Conservation (phyloP, 2,113 vertebrate species). For the Aegithalos caudatus region DNA sequence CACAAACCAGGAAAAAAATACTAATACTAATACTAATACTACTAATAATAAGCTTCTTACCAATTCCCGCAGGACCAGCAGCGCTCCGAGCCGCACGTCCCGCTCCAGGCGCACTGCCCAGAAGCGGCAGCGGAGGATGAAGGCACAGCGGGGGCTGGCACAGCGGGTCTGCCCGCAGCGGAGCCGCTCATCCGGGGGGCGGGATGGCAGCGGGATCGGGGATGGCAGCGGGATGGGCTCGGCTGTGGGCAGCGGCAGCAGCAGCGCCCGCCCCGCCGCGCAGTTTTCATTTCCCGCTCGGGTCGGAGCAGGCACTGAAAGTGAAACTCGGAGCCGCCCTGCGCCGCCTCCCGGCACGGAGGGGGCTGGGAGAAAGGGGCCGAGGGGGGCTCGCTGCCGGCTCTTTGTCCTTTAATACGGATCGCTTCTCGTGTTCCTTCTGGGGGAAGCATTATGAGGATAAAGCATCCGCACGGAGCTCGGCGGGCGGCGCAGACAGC, state of each 20-base stretch:
- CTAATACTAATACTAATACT: too few relatives aligned
- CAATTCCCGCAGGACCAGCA: not conserved
- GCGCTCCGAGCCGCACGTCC: accelerated
- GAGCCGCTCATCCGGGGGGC: not conserved
- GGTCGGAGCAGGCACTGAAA: not conserved
- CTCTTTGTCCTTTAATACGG: accelerated
- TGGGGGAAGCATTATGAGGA: not conserved
- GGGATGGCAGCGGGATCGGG: too few relatives aligned
- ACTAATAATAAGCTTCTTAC: not conserved
- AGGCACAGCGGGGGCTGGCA: not conserved
- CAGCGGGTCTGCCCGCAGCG: not conserved
- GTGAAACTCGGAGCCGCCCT: not conserved
- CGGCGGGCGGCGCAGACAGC: accelerated
- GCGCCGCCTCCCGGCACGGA: not conserved
- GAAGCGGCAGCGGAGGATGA: accelerated
- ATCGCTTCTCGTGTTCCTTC: too few relatives aligned
- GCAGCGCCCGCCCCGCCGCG: not conserved
- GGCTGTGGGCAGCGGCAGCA: not conserved
- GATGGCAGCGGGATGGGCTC: too few relatives aligned
- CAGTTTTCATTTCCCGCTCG: constrained; percentile 38
- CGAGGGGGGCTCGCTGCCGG: accelerated
- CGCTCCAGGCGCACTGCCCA: accelerated
- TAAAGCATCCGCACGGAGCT: accelerated
- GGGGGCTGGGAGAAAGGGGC: accelerated
- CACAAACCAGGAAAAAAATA: not conserved